Evolutionary conservation across 2,113 vertebrate species (phyloP), one percentile per base, ranked within the genome.

Genomic region (Stegastes partitus): DNA sequence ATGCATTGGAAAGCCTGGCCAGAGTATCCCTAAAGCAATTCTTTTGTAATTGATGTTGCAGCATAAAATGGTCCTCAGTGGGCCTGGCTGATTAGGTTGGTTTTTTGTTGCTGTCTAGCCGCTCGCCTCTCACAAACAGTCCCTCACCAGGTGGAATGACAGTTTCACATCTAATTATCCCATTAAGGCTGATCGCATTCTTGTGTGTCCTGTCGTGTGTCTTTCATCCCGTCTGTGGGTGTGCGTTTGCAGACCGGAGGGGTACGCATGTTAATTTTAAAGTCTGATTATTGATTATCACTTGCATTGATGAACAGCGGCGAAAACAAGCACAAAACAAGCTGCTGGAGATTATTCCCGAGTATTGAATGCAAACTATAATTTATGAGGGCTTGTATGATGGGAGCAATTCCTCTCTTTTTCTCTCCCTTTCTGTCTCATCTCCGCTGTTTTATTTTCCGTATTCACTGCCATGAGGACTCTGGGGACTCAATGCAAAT

Each of bases 1-100:
- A 85, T 90, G 83, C 82, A 84, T 74, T 88, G 88, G 89, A 84
- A 83, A 87, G 81, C 78, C 89, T 57, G 81, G 92, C 67, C 79
- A 47, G 85, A 88, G 80, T 58, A 86, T 90, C 89, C 89, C 89
- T 79, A 68, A 91, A 91, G 92, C 92, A 92, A 93, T 94, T 90
- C 68, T 74, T 89, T 87, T 68, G 87, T 93, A 93, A 95, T 93
- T 93, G 91, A 83, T 91, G 85, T 89, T 86, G 82, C 83, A 70
- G 80, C 81, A 84, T 89, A 84, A 92, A 91, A 93, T 91, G 83
- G 79, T 87, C 93, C 91, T 92, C 83, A 21, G 58, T 63, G 76
- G 87, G 61, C 82, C 73, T 2, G 63, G 72, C 84, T 94, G 89
- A 94, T 92, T 91, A 82, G 82, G 77, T 83, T 76, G 63, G 6